Evolutionary conservation across 2,797 vertebrate genomes (phyloP).

Genomic region (Poeciliopsis turneri): DNA sequence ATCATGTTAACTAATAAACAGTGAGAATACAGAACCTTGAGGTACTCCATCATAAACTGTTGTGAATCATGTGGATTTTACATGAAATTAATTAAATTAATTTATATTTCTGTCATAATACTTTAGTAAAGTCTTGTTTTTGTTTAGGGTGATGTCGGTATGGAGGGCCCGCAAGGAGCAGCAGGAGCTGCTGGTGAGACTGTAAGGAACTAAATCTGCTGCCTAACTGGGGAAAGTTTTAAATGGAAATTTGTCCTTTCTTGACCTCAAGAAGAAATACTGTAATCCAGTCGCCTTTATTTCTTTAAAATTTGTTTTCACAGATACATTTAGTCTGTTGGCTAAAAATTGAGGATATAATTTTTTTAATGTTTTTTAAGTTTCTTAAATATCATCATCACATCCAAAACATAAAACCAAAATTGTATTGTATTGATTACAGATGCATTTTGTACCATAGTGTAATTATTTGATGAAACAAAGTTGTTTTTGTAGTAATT

Average conservation of each 20-base stretch:
- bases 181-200: slow-evolving; percentile 73
- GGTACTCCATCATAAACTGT: background rate
- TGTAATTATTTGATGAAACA: background rate
- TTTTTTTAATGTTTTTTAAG: background rate
- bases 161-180: slow-evolving; percentile 78
- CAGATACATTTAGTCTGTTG: background rate
- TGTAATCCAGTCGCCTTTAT: background rate
- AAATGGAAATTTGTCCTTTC: background rate
- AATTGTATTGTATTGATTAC: background rate
- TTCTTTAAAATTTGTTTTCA: background rate
- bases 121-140: background rate
- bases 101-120: background rate
- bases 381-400: background rate
- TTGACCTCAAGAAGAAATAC: background rate
- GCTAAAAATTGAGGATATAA: background rate
- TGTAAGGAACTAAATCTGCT: slow-evolving; percentile 64
- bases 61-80: background rate
- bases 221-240: background rate
- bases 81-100: background rate
- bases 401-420: background rate
- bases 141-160: slow-evolving; percentile 75
- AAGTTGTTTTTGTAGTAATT: background rate
- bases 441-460: background rate
- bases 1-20: background rate
- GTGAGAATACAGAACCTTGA: slow-evolving; percentile 1